Evolutionary conservation across 1,140 invertebrate species (phyloP), one percentile per base, ranked within the genome.

Genomic region (Eumaeus atala): DNA sequence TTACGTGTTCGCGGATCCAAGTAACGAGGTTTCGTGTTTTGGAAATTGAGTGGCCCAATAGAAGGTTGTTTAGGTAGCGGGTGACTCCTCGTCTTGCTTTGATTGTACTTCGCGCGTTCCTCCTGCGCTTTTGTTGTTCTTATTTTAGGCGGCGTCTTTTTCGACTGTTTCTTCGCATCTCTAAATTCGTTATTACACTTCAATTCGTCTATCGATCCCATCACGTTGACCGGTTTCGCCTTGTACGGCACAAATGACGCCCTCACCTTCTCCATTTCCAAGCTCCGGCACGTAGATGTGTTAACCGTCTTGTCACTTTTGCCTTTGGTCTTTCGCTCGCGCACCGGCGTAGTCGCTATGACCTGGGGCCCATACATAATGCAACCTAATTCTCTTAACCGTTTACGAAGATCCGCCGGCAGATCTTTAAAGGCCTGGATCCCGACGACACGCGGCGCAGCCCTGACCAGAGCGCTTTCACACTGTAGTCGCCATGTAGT

Each of bases 91-190:
- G 59, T 71, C 53, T 83, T 83, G 0, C 54, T 58, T 44, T 76
- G 67, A 54, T 85, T 85, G 44, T 65, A 86, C 49, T 75, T 84
- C 1, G 78, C 74, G 6, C 82, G 66, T 53, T 86, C 70, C 37
- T 84, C 78, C 51, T 86, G 82, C 3, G 82, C 82, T 58, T 76
- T 82, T 0, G 80, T 86, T 3, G 76, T 84, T 35, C 77, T 68
- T 1, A 86, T 73, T 61, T 72, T 77, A 0, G 80, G 77, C 6
- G 63, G 61, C 0, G 55, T 37, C n/a, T 66, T 60, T 6, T 52
- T 36, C 3, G 56, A 36, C 21, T 16, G 3, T 17, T 67, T 76
- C 48, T 68, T 77, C 4, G 58, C 35, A 14, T 76, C 70, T 16
- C 60, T 51, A 0, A 70, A 40, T 16, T 74, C 74, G 34, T 56